These are phyloP conservation scores for Onychorhynchus coronatus DNA, from an alignment of 2,113 vertebrate species.

Conservation along the genomic window DNA sequence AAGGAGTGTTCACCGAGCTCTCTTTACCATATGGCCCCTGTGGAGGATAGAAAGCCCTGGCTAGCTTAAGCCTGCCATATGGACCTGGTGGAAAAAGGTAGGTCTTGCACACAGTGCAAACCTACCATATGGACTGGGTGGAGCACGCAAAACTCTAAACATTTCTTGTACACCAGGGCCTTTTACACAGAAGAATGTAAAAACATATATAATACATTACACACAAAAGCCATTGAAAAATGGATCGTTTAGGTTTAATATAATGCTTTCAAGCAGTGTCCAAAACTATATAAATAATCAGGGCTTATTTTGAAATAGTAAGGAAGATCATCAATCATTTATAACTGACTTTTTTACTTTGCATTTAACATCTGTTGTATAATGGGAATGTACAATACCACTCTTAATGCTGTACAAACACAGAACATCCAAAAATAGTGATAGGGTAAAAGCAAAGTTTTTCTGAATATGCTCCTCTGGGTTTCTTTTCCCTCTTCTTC, in stretches of 20 bases:
- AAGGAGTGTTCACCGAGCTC: constrained; percentile 67
- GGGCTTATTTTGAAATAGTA: constrained; percentile 77
- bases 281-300: constrained; percentile 81
- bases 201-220: constrained; percentile 77
- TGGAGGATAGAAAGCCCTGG: constrained; percentile 73
- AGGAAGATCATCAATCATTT: constrained; percentile 83
- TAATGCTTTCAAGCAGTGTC: constrained; percentile 78
- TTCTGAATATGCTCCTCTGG: not conserved
- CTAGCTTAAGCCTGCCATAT: constrained; percentile 76
- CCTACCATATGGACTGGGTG: constrained; percentile 79
- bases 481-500: not conserved
- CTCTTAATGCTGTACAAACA: constrained; percentile 65
- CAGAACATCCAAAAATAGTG: constrained; percentile 58
- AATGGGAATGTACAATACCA: constrained; percentile 66
- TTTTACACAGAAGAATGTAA: constrained; percentile 71
- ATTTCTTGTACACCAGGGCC: constrained; percentile 58
- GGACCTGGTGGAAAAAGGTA: constrained; percentile 75
- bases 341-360: constrained; percentile 80
- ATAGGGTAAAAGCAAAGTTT: constrained; percentile 60
- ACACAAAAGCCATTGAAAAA: constrained; percentile 71
- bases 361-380: constrained; percentile 78
- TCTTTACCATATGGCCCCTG: constrained; percentile 77
- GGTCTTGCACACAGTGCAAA: constrained; percentile 71
- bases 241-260: constrained; percentile 79
- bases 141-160: constrained; percentile 62